These are phyloP conservation scores for Apotomis turbidana DNA, from an alignment of 2,888 invertebrate genomes.

Conservation along the genomic window DNA sequence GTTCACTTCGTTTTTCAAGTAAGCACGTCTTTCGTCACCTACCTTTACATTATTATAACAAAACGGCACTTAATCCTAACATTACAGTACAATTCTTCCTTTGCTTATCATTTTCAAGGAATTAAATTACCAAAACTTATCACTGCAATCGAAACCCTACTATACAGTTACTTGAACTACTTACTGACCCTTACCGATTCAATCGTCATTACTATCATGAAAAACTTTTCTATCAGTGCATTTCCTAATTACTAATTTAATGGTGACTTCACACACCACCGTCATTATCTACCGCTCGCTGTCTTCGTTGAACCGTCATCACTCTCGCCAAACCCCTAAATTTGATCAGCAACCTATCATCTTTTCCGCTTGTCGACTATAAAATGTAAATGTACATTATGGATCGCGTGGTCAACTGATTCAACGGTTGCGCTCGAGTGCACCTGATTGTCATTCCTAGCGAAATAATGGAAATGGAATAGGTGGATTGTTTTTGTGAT, in stretches of 20 bases:
- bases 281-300: constrained; percentile 45
- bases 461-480: constrained; percentile 35
- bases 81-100: too few relatives aligned
- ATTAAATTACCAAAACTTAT: too few relatives aligned
- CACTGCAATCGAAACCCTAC: constrained; percentile 42
- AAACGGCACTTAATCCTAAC: too few relatives aligned
- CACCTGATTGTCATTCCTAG: constrained; percentile 30
- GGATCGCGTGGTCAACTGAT: constrained; percentile 50
- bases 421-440: constrained; percentile 30
- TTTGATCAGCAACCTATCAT: constrained; percentile 60
- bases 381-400: constrained; percentile 63
- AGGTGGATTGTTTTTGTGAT: constrained; percentile 10
- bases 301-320: constrained; percentile 48
- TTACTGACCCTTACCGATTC: not conserved
- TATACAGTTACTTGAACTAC: constrained; percentile 42
- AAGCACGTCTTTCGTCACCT: too few relatives aligned
- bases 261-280: constrained; percentile 45
- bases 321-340: constrained; percentile 60
- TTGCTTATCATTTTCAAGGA: too few relatives aligned
- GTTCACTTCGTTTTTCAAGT: too few relatives aligned
- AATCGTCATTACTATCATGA: not conserved
- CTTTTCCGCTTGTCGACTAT: constrained; percentile 64
- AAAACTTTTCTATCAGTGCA: constrained; percentile 11
- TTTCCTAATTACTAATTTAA: constrained; percentile 38
- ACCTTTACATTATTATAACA: too few relatives aligned